Evolutionary conservation across 92 coral and sea anemone species (phyloP).

Genomic region (Montipora capitata): DNA sequence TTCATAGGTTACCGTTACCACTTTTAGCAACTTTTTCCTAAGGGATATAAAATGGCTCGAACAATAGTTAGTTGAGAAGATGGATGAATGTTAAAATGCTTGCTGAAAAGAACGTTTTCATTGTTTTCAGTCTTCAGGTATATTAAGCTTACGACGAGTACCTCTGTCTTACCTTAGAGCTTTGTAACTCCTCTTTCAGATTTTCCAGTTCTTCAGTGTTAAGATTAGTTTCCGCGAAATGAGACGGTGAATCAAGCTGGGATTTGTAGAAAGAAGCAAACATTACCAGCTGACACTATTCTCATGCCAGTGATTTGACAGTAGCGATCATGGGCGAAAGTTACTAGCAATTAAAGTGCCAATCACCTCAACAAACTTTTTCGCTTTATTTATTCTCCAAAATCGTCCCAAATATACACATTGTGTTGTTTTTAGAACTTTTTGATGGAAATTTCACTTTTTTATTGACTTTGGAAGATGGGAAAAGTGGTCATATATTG

Average conservation of each 20-base stretch:
- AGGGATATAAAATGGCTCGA: too few relatives aligned
- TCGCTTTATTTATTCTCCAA: too few relatives aligned
- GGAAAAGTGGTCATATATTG: too few relatives aligned
- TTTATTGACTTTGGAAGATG: too few relatives aligned
- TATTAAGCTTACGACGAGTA: too few relatives aligned
- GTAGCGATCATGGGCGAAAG: neutral
- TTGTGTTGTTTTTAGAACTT: too few relatives aligned
- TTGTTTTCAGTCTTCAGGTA: neutral
- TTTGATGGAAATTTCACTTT: too few relatives aligned
- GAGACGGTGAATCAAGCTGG: slow-evolving; percentile 58
- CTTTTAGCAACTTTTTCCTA: too few relatives aligned
- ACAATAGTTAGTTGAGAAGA: neutral
- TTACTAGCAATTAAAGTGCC: too few relatives aligned
- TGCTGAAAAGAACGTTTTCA: neutral
- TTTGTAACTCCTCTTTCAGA: slow-evolving; percentile 82
- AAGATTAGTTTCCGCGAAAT: slow-evolving; percentile 50
- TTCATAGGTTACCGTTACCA: too few relatives aligned
- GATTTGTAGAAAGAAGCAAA: neutral
- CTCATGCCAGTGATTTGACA: neutral
- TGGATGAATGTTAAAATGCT: neutral
- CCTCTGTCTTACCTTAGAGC: slow-evolving; percentile 70
- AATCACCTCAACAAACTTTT: too few relatives aligned
- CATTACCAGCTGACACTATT: neutral
- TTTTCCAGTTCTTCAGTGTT: slow-evolving; percentile 72
- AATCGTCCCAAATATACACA: too few relatives aligned